Evolutionary conservation across 1,140 invertebrate genomes (phyloP).

Genomic region (Drosophila lacteicornis): DNA sequence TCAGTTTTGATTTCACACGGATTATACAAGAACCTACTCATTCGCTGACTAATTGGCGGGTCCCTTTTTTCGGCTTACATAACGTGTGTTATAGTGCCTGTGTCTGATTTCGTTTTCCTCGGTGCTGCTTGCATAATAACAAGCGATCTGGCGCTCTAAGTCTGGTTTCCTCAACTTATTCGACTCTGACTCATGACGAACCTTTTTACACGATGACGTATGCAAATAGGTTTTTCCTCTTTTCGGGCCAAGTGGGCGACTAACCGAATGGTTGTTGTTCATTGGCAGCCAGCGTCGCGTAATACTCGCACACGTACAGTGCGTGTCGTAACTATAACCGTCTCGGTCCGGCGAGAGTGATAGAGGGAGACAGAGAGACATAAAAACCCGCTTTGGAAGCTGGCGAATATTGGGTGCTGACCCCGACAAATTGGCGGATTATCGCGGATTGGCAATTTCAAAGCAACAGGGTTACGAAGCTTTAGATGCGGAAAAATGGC

Average conservation of each 20-base stretch:
- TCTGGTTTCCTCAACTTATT: constrained; percentile 28
- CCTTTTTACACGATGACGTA: constrained; percentile 52
- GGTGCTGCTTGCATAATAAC: constrained; percentile 22
- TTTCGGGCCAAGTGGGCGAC: constrained; percentile 51
- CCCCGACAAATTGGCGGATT: constrained; percentile 34
- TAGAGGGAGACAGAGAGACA: neutral
- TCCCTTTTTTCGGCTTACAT: constrained; percentile 26
- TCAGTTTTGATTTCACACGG: constrained; percentile 44
- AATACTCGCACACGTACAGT: constrained; percentile 52
- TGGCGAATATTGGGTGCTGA: constrained; percentile 22
- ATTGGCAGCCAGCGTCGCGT: constrained; percentile 51
- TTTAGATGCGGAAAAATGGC: neutral
- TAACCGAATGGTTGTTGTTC: constrained; percentile 23
- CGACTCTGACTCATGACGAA: constrained; percentile 53
- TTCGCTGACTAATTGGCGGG: constrained; percentile 34
- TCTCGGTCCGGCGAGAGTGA: neutral
- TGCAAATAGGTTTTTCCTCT: constrained; percentile 47
- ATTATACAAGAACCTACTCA: constrained; percentile 43
- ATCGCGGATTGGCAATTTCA: neutral
- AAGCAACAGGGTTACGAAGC: neutral
- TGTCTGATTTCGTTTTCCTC: constrained; percentile 14
- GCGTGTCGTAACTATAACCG: constrained; percentile 65
- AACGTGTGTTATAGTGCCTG: neutral
- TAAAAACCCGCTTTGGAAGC: constrained; percentile 14
- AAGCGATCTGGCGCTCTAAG: constrained; percentile 1